These are phyloP conservation scores for Scaptodrosophila latifasciaeformis DNA, from an alignment of 2,888 invertebrate genomes.

Conservation along the genomic window DNA sequence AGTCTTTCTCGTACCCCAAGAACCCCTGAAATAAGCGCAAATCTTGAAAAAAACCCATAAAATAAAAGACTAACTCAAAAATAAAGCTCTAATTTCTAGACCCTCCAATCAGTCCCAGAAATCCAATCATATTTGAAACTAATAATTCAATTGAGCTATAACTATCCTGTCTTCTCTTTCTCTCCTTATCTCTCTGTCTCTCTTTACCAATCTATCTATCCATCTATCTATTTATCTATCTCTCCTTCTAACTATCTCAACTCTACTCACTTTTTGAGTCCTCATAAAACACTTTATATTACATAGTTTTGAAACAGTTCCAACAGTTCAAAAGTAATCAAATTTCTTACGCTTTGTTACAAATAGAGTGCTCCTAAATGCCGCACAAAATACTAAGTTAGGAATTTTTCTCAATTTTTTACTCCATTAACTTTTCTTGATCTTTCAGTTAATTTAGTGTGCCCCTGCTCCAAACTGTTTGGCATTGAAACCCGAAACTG, in stretches of 20 bases:
- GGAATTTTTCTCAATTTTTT: conserved; percentile 35
- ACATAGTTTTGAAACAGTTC: conserved; percentile 2
- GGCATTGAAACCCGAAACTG: conserved; percentile 24
- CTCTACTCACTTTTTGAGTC: conserved; percentile 17
- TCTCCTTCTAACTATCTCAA: conserved; percentile 10
- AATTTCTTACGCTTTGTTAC: conserved; percentile 45
- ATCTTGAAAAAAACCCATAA: conserved; percentile 41
- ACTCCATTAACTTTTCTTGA: conserved; percentile 9
- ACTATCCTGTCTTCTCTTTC: conserved; percentile 15
- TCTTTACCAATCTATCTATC: conserved; percentile 12
- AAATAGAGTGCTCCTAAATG: conserved; percentile 51
- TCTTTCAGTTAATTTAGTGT: conserved; percentile 33
- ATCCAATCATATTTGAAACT: too few relatives aligned
- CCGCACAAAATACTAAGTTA: conserved; percentile 45
- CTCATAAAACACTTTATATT: conserved; percentile 39
- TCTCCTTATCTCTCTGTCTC: neutral
- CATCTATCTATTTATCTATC: conserved; percentile 23
- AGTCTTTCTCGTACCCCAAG: conserved; percentile 10
- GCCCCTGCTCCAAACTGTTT: conserved; percentile 17
- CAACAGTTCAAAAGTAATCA: conserved; percentile 29
- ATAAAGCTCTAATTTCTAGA: conserved; percentile 40
- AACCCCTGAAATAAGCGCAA: conserved; percentile 42
- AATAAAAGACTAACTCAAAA: conserved; percentile 54
- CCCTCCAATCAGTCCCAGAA: too few relatives aligned
- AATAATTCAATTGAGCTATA: conserved; percentile 20